Evolutionary conservation across 2,797 vertebrate genomes (phyloP).

Genomic region (Ispidina lecontei): DNA sequence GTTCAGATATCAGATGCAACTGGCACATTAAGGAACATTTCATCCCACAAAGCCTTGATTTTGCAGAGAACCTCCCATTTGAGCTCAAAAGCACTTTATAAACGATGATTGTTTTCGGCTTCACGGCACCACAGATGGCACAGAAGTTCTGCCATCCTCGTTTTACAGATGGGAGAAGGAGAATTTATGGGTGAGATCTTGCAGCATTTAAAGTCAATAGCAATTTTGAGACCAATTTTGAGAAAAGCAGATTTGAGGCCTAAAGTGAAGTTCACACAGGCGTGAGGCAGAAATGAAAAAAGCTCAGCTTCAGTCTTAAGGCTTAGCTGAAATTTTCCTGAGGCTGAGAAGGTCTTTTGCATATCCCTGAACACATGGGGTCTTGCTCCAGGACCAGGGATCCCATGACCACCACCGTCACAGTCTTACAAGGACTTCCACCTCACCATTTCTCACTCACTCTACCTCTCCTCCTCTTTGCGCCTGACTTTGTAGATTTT

Average conservation of each 20-base stretch:
- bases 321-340: background rate
- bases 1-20: background rate
- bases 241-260: conserved; percentile 33
- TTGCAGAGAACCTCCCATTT: conserved; percentile 7
- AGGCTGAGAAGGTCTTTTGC: background rate
- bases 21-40: conserved; percentile 16
- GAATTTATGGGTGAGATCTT: conserved; percentile 59
- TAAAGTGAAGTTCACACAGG: conserved; percentile 9
- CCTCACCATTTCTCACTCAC: background rate
- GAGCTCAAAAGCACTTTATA: conserved; percentile 51
- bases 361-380: background rate
- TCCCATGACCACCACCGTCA: background rate
- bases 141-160: conserved; percentile 33
- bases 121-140: conserved; percentile 54
- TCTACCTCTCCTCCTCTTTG: background rate
- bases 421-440: background rate
- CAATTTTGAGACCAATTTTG: conserved; percentile 26
- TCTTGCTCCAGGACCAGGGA: background rate
- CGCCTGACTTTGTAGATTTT: background rate
- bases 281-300: background rate
- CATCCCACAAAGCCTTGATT: background rate
- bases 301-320: background rate
- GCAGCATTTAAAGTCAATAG: conserved; percentile 46
- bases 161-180: conserved; percentile 55
- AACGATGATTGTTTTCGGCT: conserved; percentile 58